Evolutionary conservation across 2,113 vertebrate genomes (phyloP).

Genomic region (Bucco capensis): DNA sequence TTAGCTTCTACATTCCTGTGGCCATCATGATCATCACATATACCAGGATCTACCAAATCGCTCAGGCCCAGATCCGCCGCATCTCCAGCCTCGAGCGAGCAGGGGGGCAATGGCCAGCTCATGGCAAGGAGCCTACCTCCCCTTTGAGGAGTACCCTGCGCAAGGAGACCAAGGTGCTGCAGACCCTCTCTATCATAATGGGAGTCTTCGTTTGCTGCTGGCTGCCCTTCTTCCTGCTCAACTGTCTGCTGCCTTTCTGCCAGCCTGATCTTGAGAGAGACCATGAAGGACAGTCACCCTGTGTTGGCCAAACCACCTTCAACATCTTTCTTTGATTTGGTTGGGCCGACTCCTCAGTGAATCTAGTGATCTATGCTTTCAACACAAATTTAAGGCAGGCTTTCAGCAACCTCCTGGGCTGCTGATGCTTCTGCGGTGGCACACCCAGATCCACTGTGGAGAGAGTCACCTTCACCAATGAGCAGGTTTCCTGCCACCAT

Average conservation of each 20-base stretch:
- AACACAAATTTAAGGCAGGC: constrained; percentile 79
- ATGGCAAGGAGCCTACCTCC: constrained; percentile 22
- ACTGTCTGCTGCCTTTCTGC: constrained; percentile 83
- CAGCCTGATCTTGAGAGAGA: neutral
- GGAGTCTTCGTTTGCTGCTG: constrained; percentile 85
- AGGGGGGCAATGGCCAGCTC: constrained; percentile 55
- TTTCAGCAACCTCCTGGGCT: constrained; percentile 78
- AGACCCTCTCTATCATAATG: constrained; percentile 83
- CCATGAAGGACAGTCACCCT: constrained; percentile 27
- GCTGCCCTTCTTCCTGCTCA: constrained; percentile 84
- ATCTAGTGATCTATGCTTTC: constrained; percentile 83
- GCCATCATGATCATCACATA: constrained; percentile 82
- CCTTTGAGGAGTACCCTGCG: constrained; percentile 75
- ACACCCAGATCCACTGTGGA: constrained; percentile 60
- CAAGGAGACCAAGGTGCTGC: constrained; percentile 84
- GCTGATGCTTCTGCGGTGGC: constrained; percentile 63
- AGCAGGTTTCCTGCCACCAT: constrained; percentile 77
- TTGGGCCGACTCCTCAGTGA: constrained; percentile 83
- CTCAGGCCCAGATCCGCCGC: constrained; percentile 80
- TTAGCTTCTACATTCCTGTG: constrained; percentile 79
- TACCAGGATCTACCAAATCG: constrained; percentile 80
- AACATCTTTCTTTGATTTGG: constrained; percentile 84
- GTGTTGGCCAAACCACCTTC: constrained; percentile 78
- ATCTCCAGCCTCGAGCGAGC: constrained; percentile 80
- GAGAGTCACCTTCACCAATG: constrained; percentile 76